Percentiles rank a stretch among this genome's conserved stretches.
Conservation (phyloP, 2,888 invertebrate species). For the Anthophora plumipes region DNA sequence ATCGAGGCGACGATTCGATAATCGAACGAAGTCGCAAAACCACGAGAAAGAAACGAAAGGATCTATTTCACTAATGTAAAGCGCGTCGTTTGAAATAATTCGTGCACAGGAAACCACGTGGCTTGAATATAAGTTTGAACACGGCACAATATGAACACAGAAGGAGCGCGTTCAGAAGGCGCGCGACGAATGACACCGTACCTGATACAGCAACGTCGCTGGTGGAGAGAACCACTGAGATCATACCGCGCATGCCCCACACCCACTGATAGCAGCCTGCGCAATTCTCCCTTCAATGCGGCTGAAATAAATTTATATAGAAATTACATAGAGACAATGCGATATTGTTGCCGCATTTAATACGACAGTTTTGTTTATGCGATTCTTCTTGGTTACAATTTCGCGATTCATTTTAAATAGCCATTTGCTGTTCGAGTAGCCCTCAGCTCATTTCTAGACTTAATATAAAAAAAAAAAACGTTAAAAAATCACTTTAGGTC, state of each 20-base stretch:
- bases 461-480: background rate
- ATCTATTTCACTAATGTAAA: background rate
- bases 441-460: background rate
- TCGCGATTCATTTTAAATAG: no score
- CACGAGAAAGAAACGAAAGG: background rate
- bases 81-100: background rate
- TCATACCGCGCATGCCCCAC: constrained; percentile 39
- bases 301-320: constrained; percentile 17
- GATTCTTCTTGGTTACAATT: no score
- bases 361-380: background rate
- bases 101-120: constrained; percentile 49
- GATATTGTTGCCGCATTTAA: background rate
- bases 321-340: background rate
- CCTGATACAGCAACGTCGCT: constrained; percentile 48
- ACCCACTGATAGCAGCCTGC: constrained; percentile 33
- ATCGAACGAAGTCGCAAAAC: background rate
- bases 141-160: constrained; percentile 13
- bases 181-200: constrained; percentile 79
- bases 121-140: background rate
- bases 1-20: background rate
- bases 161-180: constrained; percentile 77
- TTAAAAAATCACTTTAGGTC: background rate
- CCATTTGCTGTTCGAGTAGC: no score
- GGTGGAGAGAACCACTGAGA: constrained; percentile 69
- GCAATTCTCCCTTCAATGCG: constrained; percentile 28